phyloP scores from a whole-genome alignment of 2,113 vertebrate genomes.

The Hemichromis elongatus region DNA sequence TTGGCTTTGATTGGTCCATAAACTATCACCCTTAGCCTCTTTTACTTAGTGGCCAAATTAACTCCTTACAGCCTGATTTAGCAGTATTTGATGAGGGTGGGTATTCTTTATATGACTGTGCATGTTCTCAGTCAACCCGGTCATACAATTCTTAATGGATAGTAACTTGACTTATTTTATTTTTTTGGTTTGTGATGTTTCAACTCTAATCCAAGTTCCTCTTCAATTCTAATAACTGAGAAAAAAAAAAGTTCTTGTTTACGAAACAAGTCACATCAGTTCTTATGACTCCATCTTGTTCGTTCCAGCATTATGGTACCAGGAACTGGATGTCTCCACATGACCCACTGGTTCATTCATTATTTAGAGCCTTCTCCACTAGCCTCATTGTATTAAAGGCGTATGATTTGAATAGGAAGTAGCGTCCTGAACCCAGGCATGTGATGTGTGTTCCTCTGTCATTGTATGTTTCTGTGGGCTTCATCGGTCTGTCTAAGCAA shows the following conservation, averaged over 20 bases:
- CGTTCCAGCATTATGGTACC: slow-evolving; percentile 48
- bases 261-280: slow-evolving; percentile 37
- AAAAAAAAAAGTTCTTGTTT: not conserved
- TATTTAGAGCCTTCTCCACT: slow-evolving; percentile 63
- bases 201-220: not conserved
- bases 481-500: slow-evolving; percentile 62
- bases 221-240: not conserved
- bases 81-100: not conserved
- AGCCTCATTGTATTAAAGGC: slow-evolving; percentile 66
- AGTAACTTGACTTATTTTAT: not conserved
- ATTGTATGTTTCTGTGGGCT: slow-evolving; percentile 66
- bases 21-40: slow-evolving; percentile 35
- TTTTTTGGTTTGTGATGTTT: not conserved
- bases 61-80: not conserved
- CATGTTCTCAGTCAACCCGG: not conserved
- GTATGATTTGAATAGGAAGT: slow-evolving; percentile 72
- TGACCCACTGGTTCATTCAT: slow-evolving; percentile 66
- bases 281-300: slow-evolving; percentile 55
- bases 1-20: slow-evolving; percentile 40
- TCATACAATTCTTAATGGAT: not conserved
- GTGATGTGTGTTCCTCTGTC: slow-evolving; percentile 69
- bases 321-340: slow-evolving; percentile 50
- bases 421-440: slow-evolving; percentile 50
- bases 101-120: not conserved
- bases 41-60: slow-evolving; percentile 18